Base-by-base conservation (phyloP, 2,888 invertebrate genomes). In the Laspeyria flexula region DNA sequence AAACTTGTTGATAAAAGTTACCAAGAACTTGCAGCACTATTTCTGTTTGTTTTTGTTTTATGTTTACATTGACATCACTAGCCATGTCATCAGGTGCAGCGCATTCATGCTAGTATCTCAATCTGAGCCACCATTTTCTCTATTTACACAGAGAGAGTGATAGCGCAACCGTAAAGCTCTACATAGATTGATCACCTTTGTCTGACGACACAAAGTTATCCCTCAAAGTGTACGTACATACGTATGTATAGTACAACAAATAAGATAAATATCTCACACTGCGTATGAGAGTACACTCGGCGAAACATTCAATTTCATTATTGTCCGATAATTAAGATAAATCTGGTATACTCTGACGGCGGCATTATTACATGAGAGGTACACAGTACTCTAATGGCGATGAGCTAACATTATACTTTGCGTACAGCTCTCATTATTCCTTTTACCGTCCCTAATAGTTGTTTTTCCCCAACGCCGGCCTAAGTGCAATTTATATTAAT, bases 401-500 rank as follows among this genome's bases (percentile, higher is more conserved):
- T 59, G 59, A 61, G 55, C 59, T 59, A 64, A 55, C 67, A 70
- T 72, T 65, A 59, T 62, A 50, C 43, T 53, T 48, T 48, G 45
- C 57, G 45, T 50, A 65, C 63, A 54, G 57, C 57, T 49, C 62
- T 55, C 59, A 59, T 65, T 64, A 62, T 51, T 62, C 65, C 68
- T 66, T 60, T 60, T 54, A 63, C 58, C 62, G 45, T 52, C 53
- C 51, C 62, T 77, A 77, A 75, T 83, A 85, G 85, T 84, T 83
- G 83, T 85, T 88, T 86, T 87, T 81, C 82, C 77, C 72, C 68
- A 68, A 65, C 77, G 70, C 64, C 62, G 60, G 65, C 75, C 84
- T 84, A 86, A 87, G 88, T 87, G 85, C 86, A 88, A 88, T 89
- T 88, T 88, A 87, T 88, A 88, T 90, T 88, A 89, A 88, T 87